These are phyloP conservation scores for Acanthococcus lagerstroemiae DNA, from an alignment of 2,888 invertebrate genomes.

Conservation along the genomic window DNA sequence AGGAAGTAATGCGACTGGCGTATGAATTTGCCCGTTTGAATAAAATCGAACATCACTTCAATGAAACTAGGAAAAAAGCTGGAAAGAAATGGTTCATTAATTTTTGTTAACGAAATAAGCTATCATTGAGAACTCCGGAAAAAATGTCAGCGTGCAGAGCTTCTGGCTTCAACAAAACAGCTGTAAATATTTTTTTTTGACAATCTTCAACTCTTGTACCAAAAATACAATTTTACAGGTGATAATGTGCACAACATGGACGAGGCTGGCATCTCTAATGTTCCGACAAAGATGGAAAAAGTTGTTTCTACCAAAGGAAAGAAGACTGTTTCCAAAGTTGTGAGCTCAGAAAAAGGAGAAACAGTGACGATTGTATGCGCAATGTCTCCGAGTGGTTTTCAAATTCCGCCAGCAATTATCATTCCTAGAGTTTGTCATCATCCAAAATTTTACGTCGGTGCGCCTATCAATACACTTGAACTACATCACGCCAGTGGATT, in stretches of 20 bases:
- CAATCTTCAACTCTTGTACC: neutral
- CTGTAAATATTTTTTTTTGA: slow-evolving; percentile 11
- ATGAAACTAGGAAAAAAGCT: neutral
- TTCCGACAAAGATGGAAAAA: neutral
- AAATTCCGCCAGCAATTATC: neutral
- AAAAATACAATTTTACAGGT: slow-evolving; percentile 6
- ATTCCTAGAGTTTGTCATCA: neutral
- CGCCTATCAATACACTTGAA: slow-evolving; percentile 32
- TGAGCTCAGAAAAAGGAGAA: neutral
- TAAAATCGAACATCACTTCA: neutral
- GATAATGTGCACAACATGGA: neutral
- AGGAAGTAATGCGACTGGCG: neutral
- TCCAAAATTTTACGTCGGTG: slow-evolving; percentile 26
- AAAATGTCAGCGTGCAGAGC: neutral
- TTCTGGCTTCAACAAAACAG: neutral
- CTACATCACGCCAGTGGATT: slow-evolving; percentile 25
- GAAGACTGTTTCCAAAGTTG: neutral
- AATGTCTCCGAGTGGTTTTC: neutral
- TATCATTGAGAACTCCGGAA: neutral
- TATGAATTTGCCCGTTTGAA: neutral
- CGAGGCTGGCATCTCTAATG: slow-evolving; percentile 34
- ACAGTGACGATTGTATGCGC: neutral
- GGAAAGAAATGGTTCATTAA: neutral
- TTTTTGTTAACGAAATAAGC: neutral
- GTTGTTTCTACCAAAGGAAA: neutral